Percentiles rank a stretch among this genome's conserved stretches.
These are phyloP conservation scores for Thalpophila matura DNA, from an alignment of 2,888 invertebrate species.

Conservation along the genomic window DNA sequence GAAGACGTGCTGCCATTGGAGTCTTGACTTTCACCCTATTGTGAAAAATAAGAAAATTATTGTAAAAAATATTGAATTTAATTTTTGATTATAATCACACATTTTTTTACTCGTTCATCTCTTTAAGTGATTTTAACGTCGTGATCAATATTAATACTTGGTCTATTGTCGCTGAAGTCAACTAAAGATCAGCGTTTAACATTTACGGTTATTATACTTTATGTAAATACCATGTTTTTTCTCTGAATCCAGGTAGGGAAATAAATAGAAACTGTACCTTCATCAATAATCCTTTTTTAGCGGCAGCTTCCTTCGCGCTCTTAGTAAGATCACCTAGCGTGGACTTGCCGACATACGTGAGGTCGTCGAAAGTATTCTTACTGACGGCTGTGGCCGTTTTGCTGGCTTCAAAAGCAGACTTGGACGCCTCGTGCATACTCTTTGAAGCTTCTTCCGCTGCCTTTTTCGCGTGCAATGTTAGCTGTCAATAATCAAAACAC, in stretches of 20 bases:
- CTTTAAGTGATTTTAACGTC: no score
- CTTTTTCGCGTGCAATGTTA: conserved; percentile 96
- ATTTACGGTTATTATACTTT: no score
- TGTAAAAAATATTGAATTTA: no score
- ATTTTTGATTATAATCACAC: no score
- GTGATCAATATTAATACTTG: no score
- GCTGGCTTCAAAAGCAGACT: conserved; percentile 95
- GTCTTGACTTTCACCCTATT: conserved; percentile 85
- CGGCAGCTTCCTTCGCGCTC: conserved; percentile 96
- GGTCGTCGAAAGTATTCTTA: conserved; percentile 96
- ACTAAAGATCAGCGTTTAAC: no score
- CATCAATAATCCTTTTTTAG: conserved; percentile 95
- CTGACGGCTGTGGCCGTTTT: conserved; percentile 97
- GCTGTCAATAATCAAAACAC: conserved; percentile 81
- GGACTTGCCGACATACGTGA: conserved; percentile 97
- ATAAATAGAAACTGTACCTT: conserved; percentile 88
- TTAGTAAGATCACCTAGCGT: conserved; percentile 97
- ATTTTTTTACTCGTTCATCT: no score
- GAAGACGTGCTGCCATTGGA: conserved; percentile 71
- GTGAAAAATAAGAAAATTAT: neutral
- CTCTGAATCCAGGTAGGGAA: neutral
- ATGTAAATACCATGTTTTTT: no score
- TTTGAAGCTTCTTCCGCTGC: conserved; percentile 96
- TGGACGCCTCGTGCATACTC: conserved; percentile 96
- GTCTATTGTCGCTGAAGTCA: no score